These are phyloP conservation scores for Saccostrea glomerata DNA, from an alignment of 1,140 invertebrate species.

Conservation along the genomic window DNA sequence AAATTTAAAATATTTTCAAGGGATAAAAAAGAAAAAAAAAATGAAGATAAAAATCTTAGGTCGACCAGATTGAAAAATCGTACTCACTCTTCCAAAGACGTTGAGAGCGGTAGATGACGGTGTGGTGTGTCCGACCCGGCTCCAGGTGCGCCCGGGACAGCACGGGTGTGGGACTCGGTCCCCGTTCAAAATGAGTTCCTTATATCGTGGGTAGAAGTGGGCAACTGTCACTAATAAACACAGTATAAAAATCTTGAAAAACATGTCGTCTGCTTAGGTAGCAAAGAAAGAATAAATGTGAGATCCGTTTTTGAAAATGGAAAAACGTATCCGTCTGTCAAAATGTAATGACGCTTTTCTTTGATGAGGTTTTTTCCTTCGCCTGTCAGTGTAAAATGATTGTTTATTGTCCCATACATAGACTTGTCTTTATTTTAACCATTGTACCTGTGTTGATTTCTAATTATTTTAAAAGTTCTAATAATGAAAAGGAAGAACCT, in stretches of 20 bases:
- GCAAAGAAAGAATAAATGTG: neutral
- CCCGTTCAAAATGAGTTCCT: neutral
- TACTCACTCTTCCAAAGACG: neutral
- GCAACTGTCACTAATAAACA: neutral
- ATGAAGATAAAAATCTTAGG: too few relatives aligned
- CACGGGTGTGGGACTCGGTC: neutral
- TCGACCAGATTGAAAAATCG: neutral
- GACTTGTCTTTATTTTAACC: neutral
- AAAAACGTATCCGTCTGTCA: conserved; percentile 12
- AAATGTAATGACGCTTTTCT: neutral
- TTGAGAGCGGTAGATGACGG: neutral
- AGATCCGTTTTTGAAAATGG: neutral
- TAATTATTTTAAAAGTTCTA: neutral
- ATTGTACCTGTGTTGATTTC: neutral
- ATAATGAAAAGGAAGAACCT: too few relatives aligned
- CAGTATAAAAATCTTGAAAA: neutral
- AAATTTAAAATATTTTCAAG: too few relatives aligned
- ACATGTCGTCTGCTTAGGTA: neutral
- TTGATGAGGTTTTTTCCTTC: neutral
- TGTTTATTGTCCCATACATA: neutral
- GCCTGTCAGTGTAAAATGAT: neutral
- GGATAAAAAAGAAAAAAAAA: too few relatives aligned
- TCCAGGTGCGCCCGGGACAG: neutral
- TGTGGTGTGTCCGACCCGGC: neutral
- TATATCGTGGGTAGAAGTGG: neutral